Evolutionary conservation across 1,140 invertebrate genomes (phyloP).

Genomic region (Geopemphigus sp.): DNA sequence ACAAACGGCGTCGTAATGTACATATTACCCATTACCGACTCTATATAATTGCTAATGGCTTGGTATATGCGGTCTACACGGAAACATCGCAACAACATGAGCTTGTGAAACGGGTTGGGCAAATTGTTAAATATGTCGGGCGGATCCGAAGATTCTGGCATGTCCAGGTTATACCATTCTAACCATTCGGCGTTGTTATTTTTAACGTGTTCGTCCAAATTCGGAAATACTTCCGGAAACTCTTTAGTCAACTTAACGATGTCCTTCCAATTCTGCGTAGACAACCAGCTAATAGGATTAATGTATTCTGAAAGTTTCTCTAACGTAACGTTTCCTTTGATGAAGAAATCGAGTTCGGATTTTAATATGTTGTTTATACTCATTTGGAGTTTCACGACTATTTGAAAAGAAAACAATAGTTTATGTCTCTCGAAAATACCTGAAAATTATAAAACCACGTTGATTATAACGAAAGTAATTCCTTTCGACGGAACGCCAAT

Average conservation of each 20-base stretch:
- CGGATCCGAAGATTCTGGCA: constrained; percentile 67
- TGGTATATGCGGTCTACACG: constrained; percentile 80
- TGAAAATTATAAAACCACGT: constrained; percentile 53
- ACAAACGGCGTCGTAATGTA: constrained; percentile 81
- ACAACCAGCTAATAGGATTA: constrained; percentile 43
- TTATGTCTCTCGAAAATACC: constrained; percentile 89
- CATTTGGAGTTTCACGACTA: constrained; percentile 76
- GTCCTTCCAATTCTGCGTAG: constrained; percentile 73
- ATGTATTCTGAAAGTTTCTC: constrained; percentile 64
- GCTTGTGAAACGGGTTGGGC: constrained; percentile 66
- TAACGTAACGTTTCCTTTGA: constrained; percentile 76
- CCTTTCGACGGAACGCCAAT: neutral
- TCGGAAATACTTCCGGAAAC: constrained; percentile 67
- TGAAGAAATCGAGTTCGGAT: constrained; percentile 82
- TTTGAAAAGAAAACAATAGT: constrained; percentile 85
- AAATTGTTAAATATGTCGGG: constrained; percentile 68
- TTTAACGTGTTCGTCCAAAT: constrained; percentile 67
- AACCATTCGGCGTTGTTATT: constrained; percentile 66
- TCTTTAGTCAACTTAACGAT: constrained; percentile 68
- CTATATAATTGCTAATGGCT: constrained; percentile 75
- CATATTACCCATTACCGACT: constrained; percentile 75
- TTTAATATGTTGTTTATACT: constrained; percentile 65
- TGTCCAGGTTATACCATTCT: constrained; percentile 79
- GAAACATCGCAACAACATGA: constrained; percentile 83
- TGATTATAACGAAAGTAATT: neutral